A percentile compares a stretch with the other conserved stretches of the same genome.
phyloP scores from a whole-genome alignment of 2,797 vertebrate genomes.

The Enteromius anoplus region DNA sequence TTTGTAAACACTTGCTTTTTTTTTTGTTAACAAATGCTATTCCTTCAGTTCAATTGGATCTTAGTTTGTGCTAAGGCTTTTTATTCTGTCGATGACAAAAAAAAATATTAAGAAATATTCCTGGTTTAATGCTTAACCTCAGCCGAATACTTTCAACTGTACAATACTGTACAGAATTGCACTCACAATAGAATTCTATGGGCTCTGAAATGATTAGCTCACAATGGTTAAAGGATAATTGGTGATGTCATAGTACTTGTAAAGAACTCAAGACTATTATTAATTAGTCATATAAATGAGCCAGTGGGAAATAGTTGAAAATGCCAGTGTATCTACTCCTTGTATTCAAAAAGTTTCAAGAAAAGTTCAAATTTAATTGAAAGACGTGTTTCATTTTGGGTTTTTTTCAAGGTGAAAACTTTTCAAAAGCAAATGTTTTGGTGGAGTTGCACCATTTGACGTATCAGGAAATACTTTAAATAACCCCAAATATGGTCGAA shows the following conservation, averaged over 20 bases:
- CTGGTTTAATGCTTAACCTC: neutral
- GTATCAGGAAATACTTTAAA: neutral
- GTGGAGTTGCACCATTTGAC: neutral
- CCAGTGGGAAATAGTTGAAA: neutral
- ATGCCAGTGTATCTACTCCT: neutral
- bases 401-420: neutral
- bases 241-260: neutral
- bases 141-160: neutral
- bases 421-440: neutral
- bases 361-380: neutral
- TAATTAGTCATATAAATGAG: neutral
- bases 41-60: slow-evolving; percentile 23
- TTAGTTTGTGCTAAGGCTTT: neutral
- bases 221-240: neutral
- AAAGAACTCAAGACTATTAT: slow-evolving; percentile 2
- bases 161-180: neutral
- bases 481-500: neutral
- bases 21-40: neutral
- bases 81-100: neutral
- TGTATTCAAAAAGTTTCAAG: neutral
- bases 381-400: neutral
- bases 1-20: slow-evolving; percentile 6
- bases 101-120: neutral
- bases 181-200: neutral
- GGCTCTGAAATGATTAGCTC: neutral